Percentiles rank a stretch among this genome's conserved stretches.
Evolutionary conservation across 1,140 invertebrate genomes (phyloP).

Genomic region (Euura lappo): DNA sequence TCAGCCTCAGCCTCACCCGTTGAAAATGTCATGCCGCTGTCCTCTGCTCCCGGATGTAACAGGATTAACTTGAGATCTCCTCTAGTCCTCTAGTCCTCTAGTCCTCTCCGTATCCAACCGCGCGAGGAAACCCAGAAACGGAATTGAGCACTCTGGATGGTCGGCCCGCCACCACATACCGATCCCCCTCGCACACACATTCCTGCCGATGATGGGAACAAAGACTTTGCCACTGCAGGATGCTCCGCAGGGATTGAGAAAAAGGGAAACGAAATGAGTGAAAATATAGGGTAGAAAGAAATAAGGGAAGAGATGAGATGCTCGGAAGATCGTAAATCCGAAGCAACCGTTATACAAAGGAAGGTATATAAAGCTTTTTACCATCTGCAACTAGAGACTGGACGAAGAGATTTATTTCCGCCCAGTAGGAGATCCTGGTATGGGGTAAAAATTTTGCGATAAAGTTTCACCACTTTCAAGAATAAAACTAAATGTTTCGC

Average conservation of each 20-base stretch:
- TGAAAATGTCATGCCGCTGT: not conserved
- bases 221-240: not conserved
- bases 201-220: not conserved
- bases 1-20: not conserved
- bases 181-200: too few relatives aligned
- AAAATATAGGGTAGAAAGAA: not conserved
- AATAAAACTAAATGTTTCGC: too few relatives aligned
- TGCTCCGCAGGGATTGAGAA: not conserved
- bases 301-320: not conserved
- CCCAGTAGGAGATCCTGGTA: too few relatives aligned
- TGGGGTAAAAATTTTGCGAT: too few relatives aligned
- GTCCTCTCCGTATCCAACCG: not conserved
- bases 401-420: too few relatives aligned
- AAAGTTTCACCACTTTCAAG: too few relatives aligned
- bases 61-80: constrained; percentile 6
- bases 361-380: too few relatives aligned
- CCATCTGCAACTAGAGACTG: not conserved
- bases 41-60: not conserved
- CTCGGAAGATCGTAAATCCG: not conserved
- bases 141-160: too few relatives aligned
- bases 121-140: not conserved
- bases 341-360: not conserved
- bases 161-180: too few relatives aligned
- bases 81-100: not conserved
- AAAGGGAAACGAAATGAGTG: not conserved